A percentile compares a stretch with the other conserved stretches of the same genome.
Evolutionary conservation across 2,113 vertebrate species (phyloP).

Genomic region (Crotalus helleri): DNA sequence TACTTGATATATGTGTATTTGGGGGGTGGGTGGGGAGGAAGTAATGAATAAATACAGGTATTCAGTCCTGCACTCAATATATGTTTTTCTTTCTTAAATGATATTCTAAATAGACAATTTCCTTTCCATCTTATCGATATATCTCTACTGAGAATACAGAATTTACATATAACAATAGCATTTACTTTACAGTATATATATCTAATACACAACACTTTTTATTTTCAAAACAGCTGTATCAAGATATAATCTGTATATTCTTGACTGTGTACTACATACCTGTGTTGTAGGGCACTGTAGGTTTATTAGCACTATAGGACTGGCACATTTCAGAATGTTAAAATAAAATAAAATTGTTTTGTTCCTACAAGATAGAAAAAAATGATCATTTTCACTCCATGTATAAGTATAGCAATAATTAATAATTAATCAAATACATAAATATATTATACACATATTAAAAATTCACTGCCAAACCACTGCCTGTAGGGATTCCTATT

Average conservation of each 20-base stretch:
- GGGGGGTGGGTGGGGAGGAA: neutral
- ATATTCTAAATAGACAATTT: neutral
- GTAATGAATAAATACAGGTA: neutral
- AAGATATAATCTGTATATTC: neutral
- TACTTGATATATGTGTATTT: too few species aligned
- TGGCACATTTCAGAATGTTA: conserved; percentile 91
- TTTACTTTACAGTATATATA: neutral
- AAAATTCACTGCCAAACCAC: neutral
- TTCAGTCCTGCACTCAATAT: neutral
- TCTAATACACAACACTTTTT: neutral
- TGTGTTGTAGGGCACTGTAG: conserved; percentile 96
- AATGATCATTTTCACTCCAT: neutral
- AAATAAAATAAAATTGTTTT: conserved; percentile 96
- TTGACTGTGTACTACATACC: conserved; percentile 70
- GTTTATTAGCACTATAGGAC: conserved; percentile 82
- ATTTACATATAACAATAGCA: neutral
- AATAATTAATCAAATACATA: neutral
- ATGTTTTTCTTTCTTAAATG: neutral
- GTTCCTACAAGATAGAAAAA: conserved; percentile 77
- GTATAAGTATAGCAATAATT: neutral
- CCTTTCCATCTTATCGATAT: neutral
- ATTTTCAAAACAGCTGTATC: neutral
- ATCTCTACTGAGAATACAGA: neutral
- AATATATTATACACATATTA: neutral
- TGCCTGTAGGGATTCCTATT: neutral